Evolutionary conservation across 2,888 invertebrate genomes (phyloP).

Genomic region (Dynastes maya): DNA sequence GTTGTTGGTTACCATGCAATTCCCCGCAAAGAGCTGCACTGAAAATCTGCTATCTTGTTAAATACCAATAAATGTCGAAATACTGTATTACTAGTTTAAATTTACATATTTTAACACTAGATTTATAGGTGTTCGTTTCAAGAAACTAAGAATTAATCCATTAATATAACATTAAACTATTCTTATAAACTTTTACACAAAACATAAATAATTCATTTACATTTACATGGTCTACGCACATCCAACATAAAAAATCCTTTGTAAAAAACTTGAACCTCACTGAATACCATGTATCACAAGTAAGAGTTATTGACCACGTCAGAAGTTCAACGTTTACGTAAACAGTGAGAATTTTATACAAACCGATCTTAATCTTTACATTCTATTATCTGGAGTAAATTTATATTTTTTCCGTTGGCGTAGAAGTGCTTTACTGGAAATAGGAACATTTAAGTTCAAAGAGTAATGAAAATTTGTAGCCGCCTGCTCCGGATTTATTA

Average conservation of each 20-base stretch:
- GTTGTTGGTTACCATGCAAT: no score
- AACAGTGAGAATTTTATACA: slow-evolving; percentile 41
- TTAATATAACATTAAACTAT: no score
- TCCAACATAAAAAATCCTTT: background rate
- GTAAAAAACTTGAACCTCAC: slow-evolving; percentile 10
- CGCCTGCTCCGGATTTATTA: slow-evolving; percentile 26
- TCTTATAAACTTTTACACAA: no score
- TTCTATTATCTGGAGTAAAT: slow-evolving; percentile 40
- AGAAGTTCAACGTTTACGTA: slow-evolving; percentile 47
- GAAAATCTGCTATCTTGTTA: no score
- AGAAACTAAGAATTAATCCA: no score
- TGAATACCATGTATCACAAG: slow-evolving; percentile 23
- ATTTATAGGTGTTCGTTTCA: no score
- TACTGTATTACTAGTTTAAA: background rate
- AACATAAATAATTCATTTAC: no score
- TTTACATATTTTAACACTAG: no score
- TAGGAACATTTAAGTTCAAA: slow-evolving; percentile 14
- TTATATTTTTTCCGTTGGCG: slow-evolving; percentile 26
- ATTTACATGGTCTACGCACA: no score
- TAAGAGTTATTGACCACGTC: slow-evolving; percentile 46
- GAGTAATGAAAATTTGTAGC: slow-evolving; percentile 33
- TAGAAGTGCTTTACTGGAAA: slow-evolving; percentile 15
- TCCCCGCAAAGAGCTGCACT: no score
- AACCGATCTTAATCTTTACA: slow-evolving; percentile 49
- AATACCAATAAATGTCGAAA: background rate